Percentiles rank a stretch among this genome's conserved stretches.
These are phyloP conservation scores for Plagiodera versicolora DNA, from an alignment of 2,888 invertebrate species.

Conservation along the genomic window DNA sequence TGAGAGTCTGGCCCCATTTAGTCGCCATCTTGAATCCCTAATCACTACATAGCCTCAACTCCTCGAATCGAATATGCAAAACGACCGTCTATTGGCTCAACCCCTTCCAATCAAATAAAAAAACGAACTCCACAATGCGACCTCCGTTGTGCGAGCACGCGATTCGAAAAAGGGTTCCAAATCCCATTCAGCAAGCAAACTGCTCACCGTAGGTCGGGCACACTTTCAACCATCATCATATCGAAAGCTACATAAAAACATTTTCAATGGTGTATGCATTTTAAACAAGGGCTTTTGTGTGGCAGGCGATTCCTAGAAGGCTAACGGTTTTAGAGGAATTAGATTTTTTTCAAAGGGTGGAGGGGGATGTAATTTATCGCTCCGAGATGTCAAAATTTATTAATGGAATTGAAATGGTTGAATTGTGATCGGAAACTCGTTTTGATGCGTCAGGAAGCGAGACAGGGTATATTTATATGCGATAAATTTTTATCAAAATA, in stretches of 20 bases:
- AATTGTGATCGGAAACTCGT: too few species aligned
- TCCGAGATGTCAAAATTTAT: background rate
- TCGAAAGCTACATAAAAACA: conserved; percentile 29
- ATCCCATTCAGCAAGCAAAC: conserved; percentile 31
- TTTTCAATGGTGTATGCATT: conserved; percentile 28
- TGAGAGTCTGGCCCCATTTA: too few species aligned
- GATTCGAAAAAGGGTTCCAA: conserved; percentile 41
- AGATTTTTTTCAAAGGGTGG: background rate
- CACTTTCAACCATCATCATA: conserved; percentile 47
- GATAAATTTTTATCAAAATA: too few species aligned
- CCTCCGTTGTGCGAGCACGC: conserved; percentile 45
- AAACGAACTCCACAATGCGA: conserved; percentile 37
- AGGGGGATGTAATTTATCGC: background rate
- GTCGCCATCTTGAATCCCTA: background rate
- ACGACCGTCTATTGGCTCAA: conserved; percentile 35
- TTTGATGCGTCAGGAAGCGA: too few species aligned
- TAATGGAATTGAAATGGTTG: too few species aligned
- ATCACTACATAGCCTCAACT: conserved; percentile 9
- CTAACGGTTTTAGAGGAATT: background rate
- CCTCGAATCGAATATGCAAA: conserved; percentile 39
- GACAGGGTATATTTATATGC: too few species aligned
- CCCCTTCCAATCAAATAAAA: conserved; percentile 36
- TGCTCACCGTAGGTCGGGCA: conserved; percentile 47
- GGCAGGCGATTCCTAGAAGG: conserved; percentile 10
- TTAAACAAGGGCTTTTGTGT: conserved; percentile 21